Conservation (phyloP, 1,140 invertebrate species). For the Caenorhabditis inopinata region DNA sequence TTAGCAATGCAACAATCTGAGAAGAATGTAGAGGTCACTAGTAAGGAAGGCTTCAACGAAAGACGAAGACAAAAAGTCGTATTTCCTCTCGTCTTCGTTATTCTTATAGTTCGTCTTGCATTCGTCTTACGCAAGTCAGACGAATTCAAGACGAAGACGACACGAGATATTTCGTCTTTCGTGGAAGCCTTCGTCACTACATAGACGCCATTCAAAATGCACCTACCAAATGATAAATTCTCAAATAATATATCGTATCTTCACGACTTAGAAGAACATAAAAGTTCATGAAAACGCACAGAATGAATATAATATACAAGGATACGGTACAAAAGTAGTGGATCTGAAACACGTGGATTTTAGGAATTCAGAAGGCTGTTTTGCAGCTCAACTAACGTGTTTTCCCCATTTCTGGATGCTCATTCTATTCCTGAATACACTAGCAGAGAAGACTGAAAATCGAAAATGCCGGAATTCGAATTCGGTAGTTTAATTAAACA, state of each 20-base stretch:
- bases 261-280: conserved; percentile 59
- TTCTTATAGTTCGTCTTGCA: no score
- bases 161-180: no score
- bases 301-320: conserved; percentile 55
- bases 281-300: conserved; percentile 60
- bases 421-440: background rate
- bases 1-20: conserved; percentile 50
- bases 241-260: conserved; percentile 62
- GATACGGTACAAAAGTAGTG: conserved; percentile 46
- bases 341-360: conserved; percentile 29
- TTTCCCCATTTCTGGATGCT: conserved; percentile 19
- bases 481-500: conserved; percentile 20
- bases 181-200: no score
- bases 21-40: no score
- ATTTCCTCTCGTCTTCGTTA: no score
- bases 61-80: no score
- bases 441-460: background rate
- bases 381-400: background rate
- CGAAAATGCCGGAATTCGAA: background rate
- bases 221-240: conserved; percentile 62
- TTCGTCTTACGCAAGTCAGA: no score
- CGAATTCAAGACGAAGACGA: no score
- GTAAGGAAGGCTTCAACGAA: no score
- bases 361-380: background rate
- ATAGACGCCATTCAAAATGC: background rate